Base-by-base conservation (phyloP, 2,797 vertebrate species). In the Pygocentrus nattereri region DNA sequence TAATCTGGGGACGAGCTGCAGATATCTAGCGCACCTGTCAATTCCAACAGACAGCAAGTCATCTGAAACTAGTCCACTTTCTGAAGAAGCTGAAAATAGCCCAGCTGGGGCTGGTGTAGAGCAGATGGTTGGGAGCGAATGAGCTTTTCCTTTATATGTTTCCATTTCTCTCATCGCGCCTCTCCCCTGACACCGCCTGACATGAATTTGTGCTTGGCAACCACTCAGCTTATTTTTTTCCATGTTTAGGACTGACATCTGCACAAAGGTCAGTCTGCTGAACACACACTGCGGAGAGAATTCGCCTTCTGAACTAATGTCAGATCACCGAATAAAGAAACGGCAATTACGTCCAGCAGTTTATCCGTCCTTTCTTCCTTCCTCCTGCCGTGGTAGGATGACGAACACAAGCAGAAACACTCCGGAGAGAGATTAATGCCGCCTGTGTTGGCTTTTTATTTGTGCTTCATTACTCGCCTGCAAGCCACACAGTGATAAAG, bases 121-220 rank as follows among this genome's bases (percentile, higher is more conserved):
- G 79, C 88, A 88, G 86, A 88, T 87, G 88, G 86, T 81, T 79
- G 54, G 44, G 69, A 71, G 79, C 76, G 47, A 75, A 78, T 72
- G 47, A 72, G 49, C 23, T 72, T 52, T 54, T 72, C 11, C 70
- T 54, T 54, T 21, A 19, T 52, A 27, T 54, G 70, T 72, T 72
- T 72, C 74, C 80, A 74, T 58, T 50, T n/a, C 80, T 73, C 62
- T 80, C 65, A 56, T 73, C 58, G 73, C 52, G 75, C 58, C 21
- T 19, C 54, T 86, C 88, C 83, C 86, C 34, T 58, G 85, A 82
- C 73, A 69, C 76, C 21, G 73, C 47, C 74, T 84, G 84, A 74
- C 86, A 85, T 82, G 49, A 76, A 81, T 83, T 71, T 85, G 78
- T 82, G 67, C 74, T 79, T 52, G 68, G 30, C 56, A 75, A 81